Percentiles rank a stretch among this genome's conserved stretches.
Conservation (phyloP, 2,888 invertebrate species). For the Listrodromus nycthemerus region DNA sequence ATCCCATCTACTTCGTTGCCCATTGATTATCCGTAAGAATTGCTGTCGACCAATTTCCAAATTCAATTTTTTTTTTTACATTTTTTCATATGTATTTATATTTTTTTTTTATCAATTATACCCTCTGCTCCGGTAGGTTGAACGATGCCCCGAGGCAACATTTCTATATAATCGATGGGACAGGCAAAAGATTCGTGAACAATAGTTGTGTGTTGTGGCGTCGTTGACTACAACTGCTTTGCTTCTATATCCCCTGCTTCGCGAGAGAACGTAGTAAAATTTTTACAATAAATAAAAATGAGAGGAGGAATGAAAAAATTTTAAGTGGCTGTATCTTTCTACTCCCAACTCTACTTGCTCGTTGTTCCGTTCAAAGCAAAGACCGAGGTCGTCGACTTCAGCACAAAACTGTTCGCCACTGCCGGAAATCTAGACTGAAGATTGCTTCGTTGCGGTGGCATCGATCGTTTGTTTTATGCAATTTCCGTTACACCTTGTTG, state of each 20-base stretch:
- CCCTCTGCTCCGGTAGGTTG: slow-evolving; percentile 41
- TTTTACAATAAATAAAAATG: not conserved
- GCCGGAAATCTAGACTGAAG: not conserved
- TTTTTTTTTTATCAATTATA: slow-evolving; percentile 24
- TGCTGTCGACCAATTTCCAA: not conserved
- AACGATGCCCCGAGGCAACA: slow-evolving; percentile 41
- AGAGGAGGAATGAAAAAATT: slow-evolving; percentile 16
- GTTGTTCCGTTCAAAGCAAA: slow-evolving; percentile 82
- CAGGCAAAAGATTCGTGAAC: not conserved
- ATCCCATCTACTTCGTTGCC: slow-evolving; percentile 42
- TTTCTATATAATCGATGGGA: not conserved
- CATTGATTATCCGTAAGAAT: slow-evolving; percentile 31
- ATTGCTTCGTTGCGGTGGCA: not conserved
- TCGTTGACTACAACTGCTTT: slow-evolving; percentile 74
- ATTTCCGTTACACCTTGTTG: not conserved
- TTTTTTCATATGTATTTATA: not conserved
- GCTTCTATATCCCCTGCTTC: slow-evolving; percentile 72
- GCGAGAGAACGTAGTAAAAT: not conserved
- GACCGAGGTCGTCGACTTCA: slow-evolving; percentile 75
- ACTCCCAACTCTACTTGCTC: slow-evolving; percentile 80
- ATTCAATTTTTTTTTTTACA: slow-evolving; percentile 22
- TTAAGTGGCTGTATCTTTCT: slow-evolving; percentile 68
- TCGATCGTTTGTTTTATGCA: not conserved
- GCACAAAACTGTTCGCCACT: not conserved
- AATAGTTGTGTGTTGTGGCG: slow-evolving; percentile 72